Conservation (phyloP, 1,140 invertebrate species). For the Penaeus vannamei region DNA sequence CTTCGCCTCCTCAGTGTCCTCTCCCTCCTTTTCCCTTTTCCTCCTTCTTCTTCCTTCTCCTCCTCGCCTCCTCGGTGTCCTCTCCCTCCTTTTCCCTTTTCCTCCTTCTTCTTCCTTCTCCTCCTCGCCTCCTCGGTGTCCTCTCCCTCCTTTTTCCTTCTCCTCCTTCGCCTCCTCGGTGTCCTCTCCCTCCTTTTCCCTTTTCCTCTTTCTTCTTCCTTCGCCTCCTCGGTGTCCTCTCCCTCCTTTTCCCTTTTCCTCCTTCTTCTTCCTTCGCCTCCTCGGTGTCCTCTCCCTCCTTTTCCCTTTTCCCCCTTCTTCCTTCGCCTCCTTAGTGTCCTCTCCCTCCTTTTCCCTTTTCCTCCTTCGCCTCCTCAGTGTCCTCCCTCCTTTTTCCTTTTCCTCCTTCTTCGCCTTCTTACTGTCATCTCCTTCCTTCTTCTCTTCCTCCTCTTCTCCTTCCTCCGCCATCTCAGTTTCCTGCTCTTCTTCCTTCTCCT, state of each 20-base stretch:
- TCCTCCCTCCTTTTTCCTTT: no score
- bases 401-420: no score
- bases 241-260: background rate
- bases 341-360: background rate
- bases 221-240: background rate
- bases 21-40: background rate
- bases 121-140: background rate
- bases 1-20: background rate
- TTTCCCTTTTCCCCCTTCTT: background rate
- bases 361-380: background rate
- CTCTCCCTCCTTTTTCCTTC: background rate
- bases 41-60: background rate
- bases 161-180: background rate
- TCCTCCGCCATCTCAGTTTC: no score
- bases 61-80: background rate
- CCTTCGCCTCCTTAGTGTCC: background rate
- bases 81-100: background rate
- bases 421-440: no score
- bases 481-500: no score
- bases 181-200: background rate
- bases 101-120: background rate
- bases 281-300: background rate
- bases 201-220: background rate
- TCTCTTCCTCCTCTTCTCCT: no score
- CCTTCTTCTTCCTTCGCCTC: background rate